Evolutionary conservation across 2,113 vertebrate genomes (phyloP).

Genomic region (Ailurus styani): DNA sequence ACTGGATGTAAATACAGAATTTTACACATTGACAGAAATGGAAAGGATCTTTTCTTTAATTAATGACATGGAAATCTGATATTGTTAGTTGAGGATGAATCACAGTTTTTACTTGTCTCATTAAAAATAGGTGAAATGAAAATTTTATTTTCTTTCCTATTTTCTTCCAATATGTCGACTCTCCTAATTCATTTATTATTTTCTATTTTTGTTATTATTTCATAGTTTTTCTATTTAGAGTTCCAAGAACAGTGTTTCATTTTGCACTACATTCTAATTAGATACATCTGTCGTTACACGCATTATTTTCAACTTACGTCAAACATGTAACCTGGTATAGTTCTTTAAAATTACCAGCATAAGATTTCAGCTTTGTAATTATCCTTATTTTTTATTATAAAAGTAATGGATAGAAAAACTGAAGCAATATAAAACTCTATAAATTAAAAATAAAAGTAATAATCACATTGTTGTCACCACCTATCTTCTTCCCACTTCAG

Average conservation of each 20-base stretch:
- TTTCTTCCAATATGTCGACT: background rate
- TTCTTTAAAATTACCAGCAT: background rate
- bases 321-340: background rate
- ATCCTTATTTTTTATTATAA: background rate
- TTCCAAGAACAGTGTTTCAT: background rate
- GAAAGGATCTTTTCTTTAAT: background rate
- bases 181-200: background rate
- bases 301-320: background rate
- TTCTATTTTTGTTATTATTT: background rate
- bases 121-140: background rate
- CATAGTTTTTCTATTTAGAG: background rate
- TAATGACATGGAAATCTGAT: background rate
- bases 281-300: background rate
- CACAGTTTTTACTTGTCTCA: background rate
- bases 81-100: background rate
- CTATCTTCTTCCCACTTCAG: background rate
- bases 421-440: background rate
- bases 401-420: background rate
- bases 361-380: background rate
- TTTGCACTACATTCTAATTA: background rate
- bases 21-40: background rate
- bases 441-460: background rate
- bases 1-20: background rate
- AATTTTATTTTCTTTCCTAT: background rate
- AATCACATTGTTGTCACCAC: background rate